These are phyloP conservation scores for Lerema accius DNA, from an alignment of 1,140 invertebrate genomes.

Conservation along the genomic window DNA sequence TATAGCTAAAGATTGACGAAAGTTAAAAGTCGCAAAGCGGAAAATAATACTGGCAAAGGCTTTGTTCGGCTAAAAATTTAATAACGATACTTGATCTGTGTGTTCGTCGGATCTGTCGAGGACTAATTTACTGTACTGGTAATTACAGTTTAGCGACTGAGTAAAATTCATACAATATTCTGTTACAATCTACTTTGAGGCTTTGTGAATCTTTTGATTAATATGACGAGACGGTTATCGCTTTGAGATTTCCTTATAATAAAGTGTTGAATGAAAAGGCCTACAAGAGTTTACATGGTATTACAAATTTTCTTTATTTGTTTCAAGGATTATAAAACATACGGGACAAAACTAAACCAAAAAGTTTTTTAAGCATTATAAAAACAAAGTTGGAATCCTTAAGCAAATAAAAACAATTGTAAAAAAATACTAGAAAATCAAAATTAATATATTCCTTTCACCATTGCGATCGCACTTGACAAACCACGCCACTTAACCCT, in stretches of 20 bases:
- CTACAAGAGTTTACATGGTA: too few species aligned
- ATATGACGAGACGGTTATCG: too few species aligned
- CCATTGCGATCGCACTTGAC: slow-evolving; percentile 15
- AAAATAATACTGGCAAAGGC: slow-evolving; percentile 21
- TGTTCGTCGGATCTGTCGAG: not conserved
- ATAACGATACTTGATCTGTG: slow-evolving; percentile 23
- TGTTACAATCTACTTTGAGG: too few species aligned
- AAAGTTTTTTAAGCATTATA: not conserved
- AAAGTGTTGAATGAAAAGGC: too few species aligned
- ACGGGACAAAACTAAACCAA: too few species aligned
- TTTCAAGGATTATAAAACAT: too few species aligned
- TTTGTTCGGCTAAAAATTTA: slow-evolving; percentile 8
- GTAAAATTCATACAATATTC: too few species aligned
- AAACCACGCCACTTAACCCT: slow-evolving; percentile 25
- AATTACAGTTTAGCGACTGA: not conserved
- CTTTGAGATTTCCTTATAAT: too few species aligned
- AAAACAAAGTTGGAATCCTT: not conserved
- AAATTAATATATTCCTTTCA: slow-evolving; percentile 19
- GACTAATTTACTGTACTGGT: not conserved
- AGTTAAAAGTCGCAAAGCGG: slow-evolving; percentile 26
- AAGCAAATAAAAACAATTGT: not conserved
- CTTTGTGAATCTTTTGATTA: too few species aligned
- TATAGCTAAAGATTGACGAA: slow-evolving; percentile 21
- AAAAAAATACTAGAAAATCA: not conserved
- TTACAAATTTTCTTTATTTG: too few species aligned